Evolutionary conservation across 2,113 vertebrate species (phyloP).

Genomic region (Raja brachyura): DNA sequence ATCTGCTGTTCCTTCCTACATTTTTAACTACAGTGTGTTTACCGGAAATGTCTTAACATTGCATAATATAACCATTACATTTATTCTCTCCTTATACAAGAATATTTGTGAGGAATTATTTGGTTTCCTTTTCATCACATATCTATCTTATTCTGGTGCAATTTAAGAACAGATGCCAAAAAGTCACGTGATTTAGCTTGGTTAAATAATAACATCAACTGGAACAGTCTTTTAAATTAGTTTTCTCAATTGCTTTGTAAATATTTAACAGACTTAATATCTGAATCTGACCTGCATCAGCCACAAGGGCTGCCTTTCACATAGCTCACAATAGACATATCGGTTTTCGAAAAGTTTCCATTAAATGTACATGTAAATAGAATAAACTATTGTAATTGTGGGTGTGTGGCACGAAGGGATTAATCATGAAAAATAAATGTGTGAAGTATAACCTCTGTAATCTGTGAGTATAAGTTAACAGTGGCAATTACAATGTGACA

Average conservation of each 20-base stretch:
- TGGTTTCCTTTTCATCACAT: background rate
- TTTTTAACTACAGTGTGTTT: background rate
- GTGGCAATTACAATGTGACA: background rate
- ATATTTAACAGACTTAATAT: slow-evolving; percentile 21
- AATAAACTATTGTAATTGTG: background rate
- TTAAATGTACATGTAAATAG: background rate
- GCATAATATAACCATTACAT: background rate
- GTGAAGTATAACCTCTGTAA: background rate
- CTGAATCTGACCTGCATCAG: slow-evolving; percentile 16
- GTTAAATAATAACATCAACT: background rate
- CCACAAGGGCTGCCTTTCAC: background rate
- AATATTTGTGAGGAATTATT: background rate
- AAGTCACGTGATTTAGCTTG: background rate
- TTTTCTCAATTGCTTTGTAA: background rate
- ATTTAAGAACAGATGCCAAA: background rate
- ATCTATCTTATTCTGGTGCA: background rate
- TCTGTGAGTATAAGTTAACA: slow-evolving; percentile 18
- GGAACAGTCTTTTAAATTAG: background rate
- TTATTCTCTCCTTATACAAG: too few relatives aligned
- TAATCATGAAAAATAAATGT: slow-evolving; percentile 34
- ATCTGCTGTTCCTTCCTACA: background rate
- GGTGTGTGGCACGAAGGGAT: background rate
- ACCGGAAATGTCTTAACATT: background rate
- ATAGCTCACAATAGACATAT: background rate
- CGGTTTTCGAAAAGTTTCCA: slow-evolving; percentile 19